Evolutionary conservation across 2,888 invertebrate genomes (phyloP).

Genomic region (Crematogaster levior): DNA sequence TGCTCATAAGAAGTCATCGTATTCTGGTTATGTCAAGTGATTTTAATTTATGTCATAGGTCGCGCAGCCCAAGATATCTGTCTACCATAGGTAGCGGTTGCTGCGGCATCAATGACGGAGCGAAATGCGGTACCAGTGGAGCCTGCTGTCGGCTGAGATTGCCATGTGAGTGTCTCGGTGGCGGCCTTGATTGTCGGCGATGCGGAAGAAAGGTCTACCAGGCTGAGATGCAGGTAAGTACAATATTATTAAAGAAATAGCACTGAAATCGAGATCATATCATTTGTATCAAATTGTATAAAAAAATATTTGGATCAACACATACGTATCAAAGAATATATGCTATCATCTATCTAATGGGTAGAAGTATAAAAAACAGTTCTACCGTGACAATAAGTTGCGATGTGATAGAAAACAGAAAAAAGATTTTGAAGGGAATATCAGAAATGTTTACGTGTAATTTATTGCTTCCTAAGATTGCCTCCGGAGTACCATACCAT

Average conservation of each 20-base stretch:
- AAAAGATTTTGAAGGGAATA: background rate
- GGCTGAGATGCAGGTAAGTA: conserved; percentile 82
- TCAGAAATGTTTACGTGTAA: conserved; percentile 16
- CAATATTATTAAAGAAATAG: background rate
- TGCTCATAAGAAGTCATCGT: background rate
- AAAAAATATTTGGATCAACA: background rate
- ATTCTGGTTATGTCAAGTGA: conserved; percentile 60
- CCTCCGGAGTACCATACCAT: conserved; percentile 86
- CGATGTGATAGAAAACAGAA: background rate
- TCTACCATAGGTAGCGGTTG: conserved; percentile 44
- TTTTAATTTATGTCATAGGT: conserved; percentile 53
- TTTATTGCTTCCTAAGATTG: conserved; percentile 76
- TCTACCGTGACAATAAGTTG: background rate
- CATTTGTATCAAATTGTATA: background rate
- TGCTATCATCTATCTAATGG: background rate
- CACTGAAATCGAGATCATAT: background rate
- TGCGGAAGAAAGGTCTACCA: conserved; percentile 84
- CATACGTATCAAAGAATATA: background rate
- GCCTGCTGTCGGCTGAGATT: conserved; percentile 65
- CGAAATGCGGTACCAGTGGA: conserved; percentile 23
- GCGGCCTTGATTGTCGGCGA: conserved; percentile 82
- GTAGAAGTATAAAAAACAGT: background rate
- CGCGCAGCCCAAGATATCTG: conserved; percentile 60
- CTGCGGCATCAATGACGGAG: conserved; percentile 59
- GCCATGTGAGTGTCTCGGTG: conserved; percentile 80